Conservation (phyloP, 2,888 invertebrate species). For the Prosapia bicincta region DNA sequence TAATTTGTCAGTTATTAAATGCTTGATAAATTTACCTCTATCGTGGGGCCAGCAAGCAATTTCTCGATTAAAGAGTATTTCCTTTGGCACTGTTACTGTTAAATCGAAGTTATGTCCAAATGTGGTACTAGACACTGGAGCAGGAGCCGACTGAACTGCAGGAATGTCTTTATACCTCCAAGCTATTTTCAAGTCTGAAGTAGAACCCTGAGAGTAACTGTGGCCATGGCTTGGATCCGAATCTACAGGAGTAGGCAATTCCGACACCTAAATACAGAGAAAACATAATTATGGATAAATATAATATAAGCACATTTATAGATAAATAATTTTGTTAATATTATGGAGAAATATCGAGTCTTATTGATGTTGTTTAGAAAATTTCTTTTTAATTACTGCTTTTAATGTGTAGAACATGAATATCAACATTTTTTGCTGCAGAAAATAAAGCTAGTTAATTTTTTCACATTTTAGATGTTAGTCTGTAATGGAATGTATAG, state of each 20-base stretch:
- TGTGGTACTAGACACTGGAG: constrained; percentile 50
- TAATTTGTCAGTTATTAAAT: too few species aligned
- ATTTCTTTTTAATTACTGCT: too few species aligned
- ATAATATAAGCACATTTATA: too few species aligned
- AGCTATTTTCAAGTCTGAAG: constrained; percentile 76
- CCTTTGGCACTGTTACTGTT: constrained; percentile 51
- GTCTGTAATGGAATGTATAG: too few species aligned
- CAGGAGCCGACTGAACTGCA: constrained; percentile 54
- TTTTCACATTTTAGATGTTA: too few species aligned
- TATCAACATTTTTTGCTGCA: too few species aligned
- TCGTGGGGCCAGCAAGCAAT: constrained; percentile 18
- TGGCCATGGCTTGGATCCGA: constrained; percentile 40
- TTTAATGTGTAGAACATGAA: too few species aligned
- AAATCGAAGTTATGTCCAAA: constrained; percentile 83
- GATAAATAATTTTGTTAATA: too few species aligned
- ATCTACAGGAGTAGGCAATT: constrained; percentile 56
- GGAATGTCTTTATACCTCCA: constrained; percentile 83
- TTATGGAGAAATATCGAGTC: too few species aligned
- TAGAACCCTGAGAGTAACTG: not conserved
- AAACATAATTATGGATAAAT: constrained; percentile 32
- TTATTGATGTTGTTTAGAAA: too few species aligned
- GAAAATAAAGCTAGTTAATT: too few species aligned
- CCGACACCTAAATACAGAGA: constrained; percentile 50
- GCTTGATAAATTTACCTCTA: not conserved
- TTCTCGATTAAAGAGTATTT: constrained; percentile 19